phyloP scores from a whole-genome alignment of 92 coral and sea anemone genomes.

The Palythoa grandis region DNA sequence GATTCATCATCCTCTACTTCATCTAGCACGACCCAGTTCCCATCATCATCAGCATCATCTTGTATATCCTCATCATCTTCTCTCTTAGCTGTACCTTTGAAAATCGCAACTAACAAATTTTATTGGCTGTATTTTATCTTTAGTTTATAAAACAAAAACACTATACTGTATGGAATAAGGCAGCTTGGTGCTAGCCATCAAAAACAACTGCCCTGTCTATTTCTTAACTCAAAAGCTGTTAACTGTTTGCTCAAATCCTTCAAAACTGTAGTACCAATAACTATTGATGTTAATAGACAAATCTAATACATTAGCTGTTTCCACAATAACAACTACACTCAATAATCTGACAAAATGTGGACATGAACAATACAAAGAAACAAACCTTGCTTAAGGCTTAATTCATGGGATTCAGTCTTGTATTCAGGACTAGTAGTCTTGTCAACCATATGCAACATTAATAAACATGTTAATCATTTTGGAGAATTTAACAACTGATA shows the following conservation, averaged over 20 bases:
- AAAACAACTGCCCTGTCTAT: too few species aligned
- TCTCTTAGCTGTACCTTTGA: background rate
- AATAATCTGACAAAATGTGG: background rate
- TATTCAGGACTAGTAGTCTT: background rate
- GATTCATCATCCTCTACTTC: constrained; percentile 52
- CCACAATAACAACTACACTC: background rate
- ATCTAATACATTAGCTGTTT: background rate
- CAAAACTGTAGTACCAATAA: background rate
- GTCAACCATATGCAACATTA: background rate
- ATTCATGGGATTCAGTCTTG: background rate
- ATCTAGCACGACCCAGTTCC: constrained; percentile 53
- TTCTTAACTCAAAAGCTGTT: background rate
- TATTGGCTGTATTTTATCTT: background rate
- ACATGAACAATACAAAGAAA: background rate
- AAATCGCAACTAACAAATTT: background rate
- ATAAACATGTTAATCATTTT: background rate
- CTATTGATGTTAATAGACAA: background rate
- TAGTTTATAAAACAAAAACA: background rate
- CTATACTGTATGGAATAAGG: background rate
- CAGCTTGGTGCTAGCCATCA: too few species aligned
- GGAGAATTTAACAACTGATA: background rate
- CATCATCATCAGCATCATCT: constrained; percentile 21
- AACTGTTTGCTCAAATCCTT: background rate
- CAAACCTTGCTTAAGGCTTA: background rate
- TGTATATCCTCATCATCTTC: constrained; percentile 11